These are phyloP conservation scores for Atherinosoma microstoma DNA, from an alignment of 2,797 vertebrate genomes.

Conservation along the genomic window DNA sequence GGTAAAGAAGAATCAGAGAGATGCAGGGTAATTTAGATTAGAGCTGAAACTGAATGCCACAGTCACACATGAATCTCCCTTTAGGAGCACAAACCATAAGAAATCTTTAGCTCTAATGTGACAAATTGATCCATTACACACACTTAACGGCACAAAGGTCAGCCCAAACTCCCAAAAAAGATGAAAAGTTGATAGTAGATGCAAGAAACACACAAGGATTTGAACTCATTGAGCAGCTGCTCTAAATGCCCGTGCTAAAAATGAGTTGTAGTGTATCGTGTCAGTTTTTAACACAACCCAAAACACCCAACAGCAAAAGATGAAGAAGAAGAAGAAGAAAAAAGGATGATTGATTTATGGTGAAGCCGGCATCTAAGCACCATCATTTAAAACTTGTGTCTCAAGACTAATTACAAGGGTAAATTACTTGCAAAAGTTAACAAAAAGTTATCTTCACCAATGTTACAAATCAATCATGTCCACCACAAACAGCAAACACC, in stretches of 20 bases:
- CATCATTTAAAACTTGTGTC: conserved; percentile 14
- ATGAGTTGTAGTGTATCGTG: not conserved
- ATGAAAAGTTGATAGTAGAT: conserved; percentile 8
- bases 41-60: conserved; percentile 21
- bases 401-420: not conserved
- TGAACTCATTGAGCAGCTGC: conserved; percentile 4
- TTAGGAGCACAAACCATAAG: not conserved
- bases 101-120: not conserved
- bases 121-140: conserved; percentile 6
- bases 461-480: conserved; percentile 30
- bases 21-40: not conserved
- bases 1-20: not conserved
- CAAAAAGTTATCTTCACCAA: conserved; percentile 33
- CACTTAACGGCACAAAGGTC: conserved; percentile 4
- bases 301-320: conserved; percentile 8
- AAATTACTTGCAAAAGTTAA: not conserved
- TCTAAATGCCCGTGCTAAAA: not conserved
- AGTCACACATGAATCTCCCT: conserved; percentile 11
- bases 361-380: not conserved
- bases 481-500: conserved; percentile 64
- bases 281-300: not conserved
- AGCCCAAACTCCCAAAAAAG: conserved; percentile 13
- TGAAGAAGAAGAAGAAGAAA: not conserved
- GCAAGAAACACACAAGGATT: not conserved
- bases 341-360: conserved; percentile 40